Evolutionary conservation across 2,888 invertebrate species (phyloP).

Genomic region (Tubulanus polymorphus): DNA sequence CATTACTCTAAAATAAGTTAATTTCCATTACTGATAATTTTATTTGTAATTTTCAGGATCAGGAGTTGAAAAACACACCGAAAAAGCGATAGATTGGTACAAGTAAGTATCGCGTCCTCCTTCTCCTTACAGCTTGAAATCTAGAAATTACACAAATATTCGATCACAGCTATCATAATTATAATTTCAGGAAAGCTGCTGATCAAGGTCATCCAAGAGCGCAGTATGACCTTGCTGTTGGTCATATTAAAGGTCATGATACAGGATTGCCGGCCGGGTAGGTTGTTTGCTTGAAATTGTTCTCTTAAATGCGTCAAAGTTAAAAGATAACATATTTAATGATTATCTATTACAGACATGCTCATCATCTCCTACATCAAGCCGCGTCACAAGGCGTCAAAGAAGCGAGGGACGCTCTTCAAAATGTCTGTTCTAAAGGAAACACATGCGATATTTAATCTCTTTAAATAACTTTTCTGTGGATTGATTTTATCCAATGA

Average conservation of each 20-base stretch:
- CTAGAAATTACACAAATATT: background rate
- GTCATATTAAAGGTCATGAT: constrained; percentile 55
- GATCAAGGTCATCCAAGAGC: constrained; percentile 58
- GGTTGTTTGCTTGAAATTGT: too few species aligned
- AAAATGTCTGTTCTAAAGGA: constrained; percentile 48
- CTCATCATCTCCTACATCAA: constrained; percentile 51
- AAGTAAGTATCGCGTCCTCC: constrained; percentile 36
- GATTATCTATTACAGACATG: constrained; percentile 44
- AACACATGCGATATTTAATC: constrained; percentile 11
- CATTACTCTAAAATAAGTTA: too few species aligned
- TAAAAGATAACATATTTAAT: background rate
- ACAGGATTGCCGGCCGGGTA: constrained; percentile 52
- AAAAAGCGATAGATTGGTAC: constrained; percentile 56
- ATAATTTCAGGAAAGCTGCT: constrained; percentile 51
- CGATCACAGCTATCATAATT: background rate
- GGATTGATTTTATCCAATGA: too few species aligned
- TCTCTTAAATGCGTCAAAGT: too few species aligned
- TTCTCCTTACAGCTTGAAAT: background rate
- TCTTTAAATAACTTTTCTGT: too few species aligned
- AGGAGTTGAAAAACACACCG: constrained; percentile 52
- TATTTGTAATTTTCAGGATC: too few species aligned
- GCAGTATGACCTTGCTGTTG: constrained; percentile 57
- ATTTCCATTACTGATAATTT: too few species aligned
- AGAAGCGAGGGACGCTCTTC: constrained; percentile 51
- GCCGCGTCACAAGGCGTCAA: constrained; percentile 53